Evolutionary conservation across 2,797 vertebrate genomes (phyloP).

Genomic region (Lateolabrax maculatus): DNA sequence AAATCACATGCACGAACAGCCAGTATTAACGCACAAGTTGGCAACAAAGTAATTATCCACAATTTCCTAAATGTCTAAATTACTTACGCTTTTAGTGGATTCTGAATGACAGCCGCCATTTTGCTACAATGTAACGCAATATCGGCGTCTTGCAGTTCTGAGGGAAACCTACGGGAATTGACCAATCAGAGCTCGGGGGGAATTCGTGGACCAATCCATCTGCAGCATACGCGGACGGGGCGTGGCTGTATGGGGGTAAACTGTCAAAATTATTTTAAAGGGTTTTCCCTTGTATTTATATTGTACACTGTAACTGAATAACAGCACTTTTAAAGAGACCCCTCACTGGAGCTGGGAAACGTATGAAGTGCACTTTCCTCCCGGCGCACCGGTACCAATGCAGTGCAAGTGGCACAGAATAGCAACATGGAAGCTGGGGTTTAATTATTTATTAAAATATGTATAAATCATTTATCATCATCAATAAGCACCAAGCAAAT

Average conservation of each 20-base stretch:
- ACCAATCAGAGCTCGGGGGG: conserved; percentile 88
- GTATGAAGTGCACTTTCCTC: conserved; percentile 9
- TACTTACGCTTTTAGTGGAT: conserved; percentile 99
- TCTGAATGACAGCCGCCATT: conserved; percentile 99
- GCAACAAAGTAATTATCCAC: conserved; percentile 70
- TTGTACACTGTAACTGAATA: conserved; percentile 74
- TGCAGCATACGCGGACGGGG: conserved; percentile 72
- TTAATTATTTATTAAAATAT: conserved; percentile 80
- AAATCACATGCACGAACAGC: conserved; percentile 52
- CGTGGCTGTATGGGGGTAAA: conserved; percentile 90
- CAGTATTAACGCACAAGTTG: conserved; percentile 51
- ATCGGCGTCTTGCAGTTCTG: conserved; percentile 98
- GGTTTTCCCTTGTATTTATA: conserved; percentile 94
- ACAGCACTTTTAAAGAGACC: conserved; percentile 74
- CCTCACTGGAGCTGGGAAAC: conserved; percentile 27
- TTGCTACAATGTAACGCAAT: conserved; percentile 99
- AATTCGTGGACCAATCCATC: conserved; percentile 88
- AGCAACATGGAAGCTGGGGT: conserved; percentile 66
- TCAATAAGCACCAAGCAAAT: conserved; percentile 75
- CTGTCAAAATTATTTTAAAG: conserved; percentile 98
- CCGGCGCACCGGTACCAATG: not conserved
- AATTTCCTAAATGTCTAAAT: conserved; percentile 81
- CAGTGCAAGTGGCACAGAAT: conserved; percentile 51
- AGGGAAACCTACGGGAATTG: conserved; percentile 91
- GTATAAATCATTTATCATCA: conserved; percentile 77